A percentile compares a stretch with the other conserved stretches of the same genome.
These are phyloP conservation scores for Osmoderma eremita DNA, from an alignment of 2,888 invertebrate species.

Conservation along the genomic window DNA sequence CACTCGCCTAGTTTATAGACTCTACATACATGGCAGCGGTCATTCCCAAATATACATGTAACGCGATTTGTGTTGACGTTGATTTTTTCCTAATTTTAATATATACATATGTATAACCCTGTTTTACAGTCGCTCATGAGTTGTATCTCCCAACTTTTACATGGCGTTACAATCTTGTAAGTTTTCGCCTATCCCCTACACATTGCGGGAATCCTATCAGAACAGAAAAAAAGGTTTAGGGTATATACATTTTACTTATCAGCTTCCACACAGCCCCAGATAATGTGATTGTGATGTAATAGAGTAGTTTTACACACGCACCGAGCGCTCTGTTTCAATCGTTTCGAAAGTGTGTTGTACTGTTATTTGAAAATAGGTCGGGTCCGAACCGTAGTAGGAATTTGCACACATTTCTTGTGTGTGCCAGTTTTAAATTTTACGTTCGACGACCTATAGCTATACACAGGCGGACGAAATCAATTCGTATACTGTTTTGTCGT, in stretches of 20 bases:
- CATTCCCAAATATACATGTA: slow-evolving; percentile 58
- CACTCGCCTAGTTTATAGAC: slow-evolving; percentile 51
- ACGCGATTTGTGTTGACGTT: slow-evolving; percentile 51
- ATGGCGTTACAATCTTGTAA: slow-evolving; percentile 11
- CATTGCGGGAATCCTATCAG: slow-evolving; percentile 11
- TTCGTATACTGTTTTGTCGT: background rate
- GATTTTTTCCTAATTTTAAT: slow-evolving; percentile 43
- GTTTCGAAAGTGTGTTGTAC: slow-evolving; percentile 52
- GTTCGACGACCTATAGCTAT: slow-evolving; percentile 21
- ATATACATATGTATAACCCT: background rate
- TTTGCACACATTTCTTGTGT: slow-evolving; percentile 43
- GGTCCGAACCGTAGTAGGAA: slow-evolving; percentile 44
- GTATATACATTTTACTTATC: slow-evolving; percentile 15
- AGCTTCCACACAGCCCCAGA: slow-evolving; percentile 26
- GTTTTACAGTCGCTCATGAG: background rate
- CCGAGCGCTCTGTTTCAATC: slow-evolving; percentile 44
- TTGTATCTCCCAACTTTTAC: slow-evolving; percentile 7
- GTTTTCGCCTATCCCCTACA: slow-evolving; percentile 18
- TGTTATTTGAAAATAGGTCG: slow-evolving; percentile 53
- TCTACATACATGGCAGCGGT: slow-evolving; percentile 46
- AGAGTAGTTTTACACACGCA: slow-evolving; percentile 47
- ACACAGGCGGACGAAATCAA: slow-evolving; percentile 17
- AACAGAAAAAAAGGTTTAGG: slow-evolving; percentile 8
- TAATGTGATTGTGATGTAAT: slow-evolving; percentile 57
- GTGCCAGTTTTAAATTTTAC: slow-evolving; percentile 37